A percentile compares a stretch with the other conserved stretches of the same genome.
Evolutionary conservation across 2,113 vertebrate species (phyloP).

Genomic region (Jacana jacana): DNA sequence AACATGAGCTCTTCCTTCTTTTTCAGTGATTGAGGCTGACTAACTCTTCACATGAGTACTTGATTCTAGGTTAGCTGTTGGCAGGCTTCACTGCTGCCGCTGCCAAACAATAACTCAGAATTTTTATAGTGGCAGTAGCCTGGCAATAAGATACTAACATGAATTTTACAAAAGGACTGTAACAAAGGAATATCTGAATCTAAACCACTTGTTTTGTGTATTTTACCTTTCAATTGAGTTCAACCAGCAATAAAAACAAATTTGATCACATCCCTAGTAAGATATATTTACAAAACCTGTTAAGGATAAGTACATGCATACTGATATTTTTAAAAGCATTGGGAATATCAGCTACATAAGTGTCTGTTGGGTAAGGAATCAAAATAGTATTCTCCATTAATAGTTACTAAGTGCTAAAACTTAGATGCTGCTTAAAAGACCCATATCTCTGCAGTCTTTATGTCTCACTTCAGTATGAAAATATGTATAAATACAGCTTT

Average conservation of each 20-base stretch:
- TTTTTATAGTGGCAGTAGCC: background rate
- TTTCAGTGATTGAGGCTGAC: background rate
- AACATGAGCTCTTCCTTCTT: background rate
- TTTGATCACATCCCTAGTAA: background rate
- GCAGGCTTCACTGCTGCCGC: background rate
- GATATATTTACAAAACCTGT: background rate
- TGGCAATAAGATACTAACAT: background rate
- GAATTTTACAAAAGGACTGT: background rate
- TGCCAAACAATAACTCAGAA: background rate
- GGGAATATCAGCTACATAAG: background rate
- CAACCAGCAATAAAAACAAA: background rate
- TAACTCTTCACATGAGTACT: background rate
- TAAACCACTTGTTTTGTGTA: background rate
- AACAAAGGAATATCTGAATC: background rate
- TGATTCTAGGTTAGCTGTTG: constrained; percentile 10
- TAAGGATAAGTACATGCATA: background rate
- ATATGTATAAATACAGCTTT: background rate
- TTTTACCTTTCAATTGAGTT: background rate
- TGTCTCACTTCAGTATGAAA: background rate
- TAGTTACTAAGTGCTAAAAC: background rate
- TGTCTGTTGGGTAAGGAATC: background rate
- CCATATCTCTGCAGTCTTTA: background rate
- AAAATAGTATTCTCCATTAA: background rate
- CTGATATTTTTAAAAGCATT: background rate
- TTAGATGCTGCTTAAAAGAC: background rate